Percentiles rank a stretch among this genome's conserved stretches.
Conservation (phyloP, 2,797 vertebrate species). For the Cuniculus paca region DNA sequence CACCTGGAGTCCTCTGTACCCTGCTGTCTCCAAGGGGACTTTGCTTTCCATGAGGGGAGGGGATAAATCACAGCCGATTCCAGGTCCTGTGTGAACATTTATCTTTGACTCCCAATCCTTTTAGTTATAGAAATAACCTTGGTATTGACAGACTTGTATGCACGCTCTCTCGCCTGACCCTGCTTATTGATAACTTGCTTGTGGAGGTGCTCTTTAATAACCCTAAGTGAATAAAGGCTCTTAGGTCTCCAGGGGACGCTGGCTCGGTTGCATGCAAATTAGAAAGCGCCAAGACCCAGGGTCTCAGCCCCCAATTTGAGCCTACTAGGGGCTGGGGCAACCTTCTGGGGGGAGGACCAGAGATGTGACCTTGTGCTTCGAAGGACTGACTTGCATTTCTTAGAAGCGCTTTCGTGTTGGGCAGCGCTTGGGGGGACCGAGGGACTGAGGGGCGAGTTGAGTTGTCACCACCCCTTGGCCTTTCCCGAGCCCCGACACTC, state of each 20-base stretch:
- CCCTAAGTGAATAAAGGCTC: constrained; percentile 91
- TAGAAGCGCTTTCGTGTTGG: background rate
- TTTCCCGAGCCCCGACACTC: accelerated
- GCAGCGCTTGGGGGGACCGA: background rate
- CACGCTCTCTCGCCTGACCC: constrained; percentile 90
- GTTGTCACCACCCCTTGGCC: accelerated
- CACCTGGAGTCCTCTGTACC: background rate
- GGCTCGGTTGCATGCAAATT: constrained; percentile 75
- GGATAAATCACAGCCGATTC: background rate
- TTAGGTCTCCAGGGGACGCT: constrained; percentile 87
- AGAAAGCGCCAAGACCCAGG: constrained; percentile 82
- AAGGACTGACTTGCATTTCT: background rate
- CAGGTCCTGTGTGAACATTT: constrained; percentile 78
- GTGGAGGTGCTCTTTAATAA: constrained; percentile 94
- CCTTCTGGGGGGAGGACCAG: background rate
- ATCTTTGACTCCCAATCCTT: constrained; percentile 85
- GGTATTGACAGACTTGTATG: constrained; percentile 92
- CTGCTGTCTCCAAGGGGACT: background rate
- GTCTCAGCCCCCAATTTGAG: accelerated
- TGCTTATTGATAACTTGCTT: constrained; percentile 93
- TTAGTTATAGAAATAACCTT: constrained; percentile 90
- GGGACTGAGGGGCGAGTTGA: background rate
- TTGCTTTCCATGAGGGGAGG: background rate
- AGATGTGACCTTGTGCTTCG: background rate
- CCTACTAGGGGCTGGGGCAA: background rate